phyloP scores from a whole-genome alignment of 1,140 invertebrate genomes.

The Drosophila truncata region DNA sequence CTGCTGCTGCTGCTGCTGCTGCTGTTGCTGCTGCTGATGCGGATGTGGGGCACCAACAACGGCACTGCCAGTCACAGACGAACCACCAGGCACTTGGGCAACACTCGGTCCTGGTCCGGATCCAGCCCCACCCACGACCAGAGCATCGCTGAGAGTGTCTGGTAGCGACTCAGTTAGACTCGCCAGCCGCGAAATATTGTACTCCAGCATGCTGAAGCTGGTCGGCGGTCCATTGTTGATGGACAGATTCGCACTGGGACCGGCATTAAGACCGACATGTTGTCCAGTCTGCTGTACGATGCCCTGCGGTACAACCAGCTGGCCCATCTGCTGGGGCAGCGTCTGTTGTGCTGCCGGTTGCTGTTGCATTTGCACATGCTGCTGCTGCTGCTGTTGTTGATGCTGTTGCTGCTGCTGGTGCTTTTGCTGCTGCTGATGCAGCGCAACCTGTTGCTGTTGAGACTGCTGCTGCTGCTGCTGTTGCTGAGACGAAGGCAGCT shows the following conservation, averaged over 20 bases:
- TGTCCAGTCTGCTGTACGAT: slow-evolving; percentile 59
- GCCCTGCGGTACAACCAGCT: slow-evolving; percentile 60
- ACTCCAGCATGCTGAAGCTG: slow-evolving; percentile 90
- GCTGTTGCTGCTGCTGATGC: slow-evolving; percentile 60
- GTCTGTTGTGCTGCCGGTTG: slow-evolving; percentile 47
- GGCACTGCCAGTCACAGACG: slow-evolving; percentile 73
- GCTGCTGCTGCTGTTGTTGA: slow-evolving; percentile 48
- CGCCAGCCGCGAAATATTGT: slow-evolving; percentile 92
- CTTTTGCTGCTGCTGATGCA: slow-evolving; percentile 41
- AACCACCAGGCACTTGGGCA: slow-evolving; percentile 44
- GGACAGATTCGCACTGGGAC: slow-evolving; percentile 37
- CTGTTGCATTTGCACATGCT: slow-evolving; percentile 44
- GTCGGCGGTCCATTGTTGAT: slow-evolving; percentile 57
- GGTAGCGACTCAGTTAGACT: slow-evolving; percentile 90
- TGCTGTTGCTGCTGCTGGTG: slow-evolving; percentile 40
- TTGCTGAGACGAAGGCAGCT: slow-evolving; percentile 39
- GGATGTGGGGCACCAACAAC: slow-evolving; percentile 48
- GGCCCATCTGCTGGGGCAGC: slow-evolving; percentile 47
- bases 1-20: slow-evolving; percentile 83
- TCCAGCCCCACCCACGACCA: slow-evolving; percentile 69
- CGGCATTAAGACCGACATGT: slow-evolving; percentile 66
- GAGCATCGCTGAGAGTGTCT: slow-evolving; percentile 85
- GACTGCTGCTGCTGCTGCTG: slow-evolving; percentile 82
- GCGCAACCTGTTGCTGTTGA: slow-evolving; percentile 39
- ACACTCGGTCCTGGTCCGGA: slow-evolving; percentile 36